Evolutionary conservation across 2,888 invertebrate species (phyloP).

Genomic region (Caenorhabditis sp.): DNA sequence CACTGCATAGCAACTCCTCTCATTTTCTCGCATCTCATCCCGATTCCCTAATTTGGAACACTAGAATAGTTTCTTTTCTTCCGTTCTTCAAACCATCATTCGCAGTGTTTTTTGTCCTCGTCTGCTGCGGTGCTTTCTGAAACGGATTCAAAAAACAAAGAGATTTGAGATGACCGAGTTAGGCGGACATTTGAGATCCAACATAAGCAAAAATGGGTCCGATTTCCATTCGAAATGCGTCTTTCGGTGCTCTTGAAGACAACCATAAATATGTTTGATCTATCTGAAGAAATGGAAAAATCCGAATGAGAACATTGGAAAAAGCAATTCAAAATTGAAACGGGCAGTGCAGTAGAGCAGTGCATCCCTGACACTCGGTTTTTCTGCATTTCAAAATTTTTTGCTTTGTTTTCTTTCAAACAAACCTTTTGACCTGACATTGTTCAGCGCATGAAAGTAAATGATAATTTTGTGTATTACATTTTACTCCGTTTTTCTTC

Average conservation of each 20-base stretch:
- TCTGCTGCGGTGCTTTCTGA: background rate
- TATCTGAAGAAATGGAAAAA: constrained; percentile 17
- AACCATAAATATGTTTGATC: constrained; percentile 44
- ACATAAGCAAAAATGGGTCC: constrained; percentile 58
- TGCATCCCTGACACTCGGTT: constrained; percentile 2
- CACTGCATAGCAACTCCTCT: background rate
- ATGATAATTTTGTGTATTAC: no score
- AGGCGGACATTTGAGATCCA: constrained; percentile 57
- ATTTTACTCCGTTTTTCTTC: constrained; percentile 24
- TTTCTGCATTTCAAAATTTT: constrained; percentile 20
- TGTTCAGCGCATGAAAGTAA: constrained; percentile 2
- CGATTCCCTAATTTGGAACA: background rate
- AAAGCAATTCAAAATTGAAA: constrained; percentile 55
- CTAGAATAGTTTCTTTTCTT: background rate
- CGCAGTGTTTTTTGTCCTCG: constrained; percentile 7
- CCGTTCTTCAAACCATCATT: background rate
- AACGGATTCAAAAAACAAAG: constrained; percentile 40
- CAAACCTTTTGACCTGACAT: background rate
- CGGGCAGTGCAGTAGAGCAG: background rate
- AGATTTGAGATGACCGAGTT: constrained; percentile 54
- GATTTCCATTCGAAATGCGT: constrained; percentile 59
- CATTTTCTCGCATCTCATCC: background rate
- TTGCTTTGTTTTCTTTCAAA: background rate
- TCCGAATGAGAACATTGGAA: constrained; percentile 45
- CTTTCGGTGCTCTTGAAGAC: constrained; percentile 16